Conservation (phyloP, 2,113 vertebrate species). For the Nibea albiflora region DNA sequence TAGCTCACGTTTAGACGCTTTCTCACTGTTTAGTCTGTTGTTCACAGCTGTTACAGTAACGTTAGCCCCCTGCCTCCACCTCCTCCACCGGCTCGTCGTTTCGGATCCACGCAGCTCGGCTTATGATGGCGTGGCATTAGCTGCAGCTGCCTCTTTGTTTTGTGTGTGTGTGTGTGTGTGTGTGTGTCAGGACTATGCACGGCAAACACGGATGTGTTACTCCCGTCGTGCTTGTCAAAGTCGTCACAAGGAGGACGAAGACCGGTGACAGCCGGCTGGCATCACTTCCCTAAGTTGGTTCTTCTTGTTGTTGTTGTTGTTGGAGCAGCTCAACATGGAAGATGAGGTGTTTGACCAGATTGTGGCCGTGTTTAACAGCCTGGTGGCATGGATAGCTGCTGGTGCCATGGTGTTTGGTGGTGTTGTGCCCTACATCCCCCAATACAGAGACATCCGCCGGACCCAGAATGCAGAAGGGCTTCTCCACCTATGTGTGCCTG, state of each 20-base stretch:
- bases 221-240: neutral
- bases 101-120: neutral
- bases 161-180: neutral
- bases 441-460: slow-evolving; percentile 93
- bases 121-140: slow-evolving; percentile 68
- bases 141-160: slow-evolving; percentile 5
- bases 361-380: slow-evolving; percentile 80
- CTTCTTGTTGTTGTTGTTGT: too few relatives aligned
- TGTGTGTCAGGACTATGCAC: neutral
- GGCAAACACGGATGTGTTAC: slow-evolving; percentile 38
- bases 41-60: neutral
- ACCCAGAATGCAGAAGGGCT: slow-evolving; percentile 95
- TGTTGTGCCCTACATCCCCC: slow-evolving; percentile 94
- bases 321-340: slow-evolving; percentile 83
- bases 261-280: neutral
- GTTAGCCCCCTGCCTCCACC: neutral
- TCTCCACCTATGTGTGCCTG: slow-evolving; percentile 95
- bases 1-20: neutral
- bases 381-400: slow-evolving; percentile 91
- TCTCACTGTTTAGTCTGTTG: too few relatives aligned
- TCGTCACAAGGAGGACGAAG: neutral
- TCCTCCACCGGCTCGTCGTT: neutral
- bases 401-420: slow-evolving; percentile 96
- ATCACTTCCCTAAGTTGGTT: neutral
- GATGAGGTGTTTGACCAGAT: slow-evolving; percentile 87